Evolutionary conservation across 1,140 invertebrate species (phyloP), one percentile per base, ranked within the genome.

Genomic region (Papilio dardanus): DNA sequence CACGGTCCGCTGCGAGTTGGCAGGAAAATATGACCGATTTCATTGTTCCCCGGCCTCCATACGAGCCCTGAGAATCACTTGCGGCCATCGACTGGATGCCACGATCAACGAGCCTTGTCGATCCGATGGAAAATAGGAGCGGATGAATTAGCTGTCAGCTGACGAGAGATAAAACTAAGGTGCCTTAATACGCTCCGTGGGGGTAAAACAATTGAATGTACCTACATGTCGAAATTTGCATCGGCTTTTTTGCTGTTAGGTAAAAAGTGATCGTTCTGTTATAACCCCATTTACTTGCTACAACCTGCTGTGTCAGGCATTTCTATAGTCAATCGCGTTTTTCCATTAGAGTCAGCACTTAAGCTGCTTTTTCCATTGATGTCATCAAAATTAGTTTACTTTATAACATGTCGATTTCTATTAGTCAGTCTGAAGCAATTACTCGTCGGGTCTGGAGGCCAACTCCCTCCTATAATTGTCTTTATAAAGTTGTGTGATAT

Each of bases 21-120:
- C 87, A 86, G 88, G 88, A 87, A 90, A 91, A 90, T 92, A 91
- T 92, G 89, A 90, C 88, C 87, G 91, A 90, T 92, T 88, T 90
- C 89, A 92, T 91, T 92, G 91, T 91, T 91, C 85, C 84, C 83
- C 83, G 81, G 74, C 79, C 78, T 86, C 83, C 85, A 86, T 84
- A 85, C 82, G 83, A 24, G 77, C 80, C 83, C 85, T 88, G 83
- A 88, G 88, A 91, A 92, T 91, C 91, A 91, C 91, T 89, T 86
- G 86, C 82, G 83, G 85, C 85, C 88, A 91, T 91, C 89, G 87
- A 87, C 86, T 82, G 88, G 88, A 89, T 87, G 85, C 84, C 86
- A 87, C 89, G 90, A 86, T 91, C 88, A 92, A 92, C 90, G 91
- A 92, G 86, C 81, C 91, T 92, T 92, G 91, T 92, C 91, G 89